Conservation (phyloP, 2,888 invertebrate genomes). For the Dryomyza anilis region DNA sequence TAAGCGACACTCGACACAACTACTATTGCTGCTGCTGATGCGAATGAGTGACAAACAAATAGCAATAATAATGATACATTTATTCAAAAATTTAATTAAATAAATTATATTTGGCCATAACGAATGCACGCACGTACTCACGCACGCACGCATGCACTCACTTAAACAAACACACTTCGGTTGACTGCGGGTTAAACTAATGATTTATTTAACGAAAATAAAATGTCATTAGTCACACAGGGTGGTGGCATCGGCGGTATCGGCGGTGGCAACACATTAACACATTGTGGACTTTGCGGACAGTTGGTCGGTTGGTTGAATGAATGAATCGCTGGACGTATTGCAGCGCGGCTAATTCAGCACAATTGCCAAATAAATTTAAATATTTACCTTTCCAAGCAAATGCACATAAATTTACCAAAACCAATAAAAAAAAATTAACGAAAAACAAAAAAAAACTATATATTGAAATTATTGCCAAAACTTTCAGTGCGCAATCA, state of each 20-base stretch:
- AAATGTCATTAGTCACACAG: conserved; percentile 10
- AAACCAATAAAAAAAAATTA: background rate
- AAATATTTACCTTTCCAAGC: background rate
- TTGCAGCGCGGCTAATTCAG: background rate
- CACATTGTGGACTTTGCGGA: too few species aligned
- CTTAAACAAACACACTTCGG: background rate
- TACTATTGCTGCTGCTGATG: too few species aligned
- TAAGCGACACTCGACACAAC: background rate
- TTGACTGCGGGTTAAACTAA: conserved; percentile 11
- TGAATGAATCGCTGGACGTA: background rate
- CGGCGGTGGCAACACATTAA: background rate
- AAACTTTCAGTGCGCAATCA: too few species aligned
- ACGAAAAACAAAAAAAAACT: background rate
- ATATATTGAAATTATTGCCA: background rate
- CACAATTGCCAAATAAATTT: conserved; percentile 14
- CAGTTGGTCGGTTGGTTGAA: background rate
- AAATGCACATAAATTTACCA: background rate
- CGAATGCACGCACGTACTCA: background rate
- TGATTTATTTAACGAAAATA: conserved; percentile 25
- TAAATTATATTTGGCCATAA: conserved; percentile 14
- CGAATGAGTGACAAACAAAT: background rate
- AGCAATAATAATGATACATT: conserved; percentile 9
- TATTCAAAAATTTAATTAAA: conserved; percentile 18
- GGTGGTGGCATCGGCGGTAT: background rate
- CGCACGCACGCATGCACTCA: background rate